Percentiles rank a stretch among this genome's conserved stretches.
Evolutionary conservation across 64 coral and sea anemone genomes (phyloP).

Genomic region (Montipora efflorescens): DNA sequence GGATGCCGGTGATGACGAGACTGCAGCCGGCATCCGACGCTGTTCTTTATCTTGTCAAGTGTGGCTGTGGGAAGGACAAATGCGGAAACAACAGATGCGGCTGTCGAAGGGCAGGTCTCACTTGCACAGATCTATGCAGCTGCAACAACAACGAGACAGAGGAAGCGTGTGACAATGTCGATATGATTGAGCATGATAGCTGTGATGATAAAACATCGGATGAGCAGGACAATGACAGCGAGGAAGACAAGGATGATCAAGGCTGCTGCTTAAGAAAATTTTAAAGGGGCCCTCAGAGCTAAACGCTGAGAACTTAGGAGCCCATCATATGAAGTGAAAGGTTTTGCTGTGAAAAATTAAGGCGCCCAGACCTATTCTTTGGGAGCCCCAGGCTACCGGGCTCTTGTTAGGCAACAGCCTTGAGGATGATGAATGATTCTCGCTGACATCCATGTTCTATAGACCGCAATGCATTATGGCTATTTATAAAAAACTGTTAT

Average conservation of each 20-base stretch:
- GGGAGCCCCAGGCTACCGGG: too few species aligned
- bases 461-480: neutral
- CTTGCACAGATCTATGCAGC: constrained; percentile 73
- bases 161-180: constrained; percentile 53
- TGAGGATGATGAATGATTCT: constrained; percentile 48
- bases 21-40: constrained; percentile 67
- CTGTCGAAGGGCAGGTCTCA: constrained; percentile 61
- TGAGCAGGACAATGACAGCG: constrained; percentile 62
- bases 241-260: constrained; percentile 2
- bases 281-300: too few species aligned
- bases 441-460: constrained; percentile 41
- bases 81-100: constrained; percentile 62
- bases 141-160: constrained; percentile 57
- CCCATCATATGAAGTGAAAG: too few species aligned
- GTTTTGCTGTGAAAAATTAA: too few species aligned
- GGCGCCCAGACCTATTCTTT: too few species aligned
- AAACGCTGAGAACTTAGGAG: too few species aligned
- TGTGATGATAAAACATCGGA: constrained; percentile 71
- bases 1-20: constrained; percentile 58
- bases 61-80: constrained; percentile 70
- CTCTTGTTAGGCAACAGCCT: too few species aligned
- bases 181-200: constrained; percentile 68
- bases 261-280: too few species aligned
- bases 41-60: constrained; percentile 73
- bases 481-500: constrained; percentile 41